Evolutionary conservation across 2,797 vertebrate species (phyloP), one percentile per base, ranked within the genome.

Genomic region (Clamator glandarius): DNA sequence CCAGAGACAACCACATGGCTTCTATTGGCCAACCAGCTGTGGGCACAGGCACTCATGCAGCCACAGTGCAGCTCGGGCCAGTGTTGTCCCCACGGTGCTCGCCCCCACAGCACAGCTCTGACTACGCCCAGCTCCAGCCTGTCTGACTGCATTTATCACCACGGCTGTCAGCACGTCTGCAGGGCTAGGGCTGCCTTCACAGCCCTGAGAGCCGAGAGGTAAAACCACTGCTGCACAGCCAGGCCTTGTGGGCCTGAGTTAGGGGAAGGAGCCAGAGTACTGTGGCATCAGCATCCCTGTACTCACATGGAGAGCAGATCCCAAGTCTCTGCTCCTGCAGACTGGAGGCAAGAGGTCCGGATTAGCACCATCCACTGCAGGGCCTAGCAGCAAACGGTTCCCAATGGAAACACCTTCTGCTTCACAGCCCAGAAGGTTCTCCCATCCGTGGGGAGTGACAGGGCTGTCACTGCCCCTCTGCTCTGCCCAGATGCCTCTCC

Each of bases 121-220:
- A 48, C 89, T 96, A 87, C 94, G 90, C 91, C 92, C 96, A 92
- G 69, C 48, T 64, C 75, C 58, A 68, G 89, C 88, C 84, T 84
- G 84, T 82, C 91, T 84, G 83, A 89, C 92, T 63, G 93, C 89
- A 89, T 90, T 82, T 36, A 90, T 82, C 92, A 78, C 63, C 13
- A 1, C 23, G 8, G 63, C 52, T 79, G 78, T 28, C 70, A 90
- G 28, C 52, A 51, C 11, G 41, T 93, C 35, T 26, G 39, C 2
- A 14, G 61, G 44, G 54, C 33, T 11, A 15, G 14, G 46, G 54
- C 35, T 66, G 51, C 55, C 50, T 77, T 28, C 12, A 8, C 5
- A 3, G 46, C 33, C 55, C 63, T 55, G 7, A 11, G 24, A 36
- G 28, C 0, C 5, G 20, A 36, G 31, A 51, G 72, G 12, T 42